Evolutionary conservation across 2,113 vertebrate genomes (phyloP), one percentile per base, ranked within the genome.

Genomic region (Campylomormyrus tamandua): DNA sequence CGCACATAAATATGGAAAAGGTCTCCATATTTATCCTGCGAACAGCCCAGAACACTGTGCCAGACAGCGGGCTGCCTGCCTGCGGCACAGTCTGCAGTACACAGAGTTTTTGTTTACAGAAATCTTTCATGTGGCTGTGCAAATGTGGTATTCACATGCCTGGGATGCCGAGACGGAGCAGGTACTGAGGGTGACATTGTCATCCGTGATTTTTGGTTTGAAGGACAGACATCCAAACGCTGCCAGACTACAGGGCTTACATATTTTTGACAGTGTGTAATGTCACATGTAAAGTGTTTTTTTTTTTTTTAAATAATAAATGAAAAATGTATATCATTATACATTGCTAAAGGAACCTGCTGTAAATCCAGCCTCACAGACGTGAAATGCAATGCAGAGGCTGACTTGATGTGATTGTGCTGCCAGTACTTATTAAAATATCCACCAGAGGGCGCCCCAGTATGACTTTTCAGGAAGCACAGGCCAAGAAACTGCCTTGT

Each of bases 1-100:
- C 85, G 88, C 89, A 58, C 90, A 83, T 74, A 88, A 92, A 92
- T 93, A 39, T 89, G 92, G 92, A 91, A 90, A 92, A 94, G 91
- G 89, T 90, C 45, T 87, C n/a, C 91, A 91, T 92, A 93, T 94
- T 92, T 91, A 50, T 27, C 48, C 92, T 90, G 90, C 90, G 93
- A 93, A 93, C 93, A 24, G 93, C 93, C 91, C 93, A 90, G 35
- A 80, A 39, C 31, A 42, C 13, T 42, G 15, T 19, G 35, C 74
- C 35, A 80, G 31, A 42, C 74, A 80, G 74, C 31, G 13, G 17
- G 74, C 74, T 80, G 35, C 13, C 10, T 80, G 13, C 74, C 74
- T 17, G 15, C 31, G 15, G 39, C n/a, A 39, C 70, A 21, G 35
- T 39, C 74, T 80, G 35, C 74, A 19, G 31, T 42, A 42, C 31